phyloP scores from a whole-genome alignment of 2,113 vertebrate species.

The Grus americana region DNA sequence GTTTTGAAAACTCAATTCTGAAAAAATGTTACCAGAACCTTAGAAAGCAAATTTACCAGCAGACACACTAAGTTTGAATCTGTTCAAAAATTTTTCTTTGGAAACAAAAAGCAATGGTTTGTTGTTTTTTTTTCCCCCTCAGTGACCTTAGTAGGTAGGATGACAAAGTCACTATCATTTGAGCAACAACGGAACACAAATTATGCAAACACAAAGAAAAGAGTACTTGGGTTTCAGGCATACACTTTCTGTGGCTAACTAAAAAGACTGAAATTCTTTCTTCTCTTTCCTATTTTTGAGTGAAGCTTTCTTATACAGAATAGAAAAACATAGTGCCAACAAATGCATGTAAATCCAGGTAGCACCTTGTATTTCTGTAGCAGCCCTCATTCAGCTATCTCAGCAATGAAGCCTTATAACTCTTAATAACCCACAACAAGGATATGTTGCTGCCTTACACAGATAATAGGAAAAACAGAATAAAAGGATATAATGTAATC shows the following conservation, averaged over 20 bases:
- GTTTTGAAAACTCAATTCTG: slow-evolving; percentile 76
- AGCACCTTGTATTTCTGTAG: neutral
- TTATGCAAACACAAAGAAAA: neutral
- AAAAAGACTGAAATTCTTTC: neutral
- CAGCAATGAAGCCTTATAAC: neutral
- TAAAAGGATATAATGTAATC: neutral
- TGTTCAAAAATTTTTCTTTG: neutral
- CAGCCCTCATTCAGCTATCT: neutral
- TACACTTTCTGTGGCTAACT: neutral
- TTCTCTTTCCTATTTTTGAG: neutral
- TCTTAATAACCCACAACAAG: neutral
- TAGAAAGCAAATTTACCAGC: slow-evolving; percentile 66
- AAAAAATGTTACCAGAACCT: slow-evolving; percentile 80
- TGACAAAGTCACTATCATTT: neutral
- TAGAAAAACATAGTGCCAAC: neutral
- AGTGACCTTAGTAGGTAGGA: neutral
- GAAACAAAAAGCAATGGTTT: neutral
- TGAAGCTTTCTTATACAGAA: neutral
- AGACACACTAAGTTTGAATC: neutral
- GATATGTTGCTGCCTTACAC: neutral
- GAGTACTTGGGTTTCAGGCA: neutral
- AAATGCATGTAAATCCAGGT: neutral
- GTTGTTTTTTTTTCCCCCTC: neutral
- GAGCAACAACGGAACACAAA: neutral
- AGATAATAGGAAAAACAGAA: neutral